A percentile compares a stretch with the other conserved stretches of the same genome.
phyloP scores from a whole-genome alignment of 2,113 vertebrate species.

The Vicugna pacos region DNA sequence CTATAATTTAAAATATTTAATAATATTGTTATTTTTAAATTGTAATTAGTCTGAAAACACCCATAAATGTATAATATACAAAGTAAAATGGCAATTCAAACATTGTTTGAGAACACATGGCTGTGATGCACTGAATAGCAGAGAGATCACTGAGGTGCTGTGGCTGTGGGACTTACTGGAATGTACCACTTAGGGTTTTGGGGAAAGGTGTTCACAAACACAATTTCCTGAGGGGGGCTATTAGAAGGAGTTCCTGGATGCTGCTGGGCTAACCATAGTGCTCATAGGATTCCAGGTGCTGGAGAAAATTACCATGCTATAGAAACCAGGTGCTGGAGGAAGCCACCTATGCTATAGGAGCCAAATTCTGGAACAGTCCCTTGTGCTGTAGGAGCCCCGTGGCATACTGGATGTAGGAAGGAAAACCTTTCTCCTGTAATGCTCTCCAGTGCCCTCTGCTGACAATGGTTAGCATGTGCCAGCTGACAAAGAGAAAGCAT shows the following conservation, averaged over 20 bases:
- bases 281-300: background rate
- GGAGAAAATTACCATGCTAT: background rate
- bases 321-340: background rate
- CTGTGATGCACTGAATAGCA: background rate
- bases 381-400: background rate
- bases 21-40: background rate
- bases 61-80: background rate
- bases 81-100: background rate
- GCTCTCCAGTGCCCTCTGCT: background rate
- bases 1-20: background rate
- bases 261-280: background rate
- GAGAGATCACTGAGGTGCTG: background rate
- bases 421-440: background rate
- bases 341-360: background rate
- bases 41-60: background rate
- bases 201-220: background rate
- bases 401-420: background rate
- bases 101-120: background rate
- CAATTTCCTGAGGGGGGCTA: background rate
- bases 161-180: background rate
- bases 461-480: background rate
- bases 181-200: background rate
- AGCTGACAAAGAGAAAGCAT: background rate
- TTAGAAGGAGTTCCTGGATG: background rate
- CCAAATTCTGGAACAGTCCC: background rate